A percentile compares a stretch with the other conserved stretches of the same genome.
Evolutionary conservation across 2,113 vertebrate genomes (phyloP).

Genomic region (Tretioscincus oriximinensis): DNA sequence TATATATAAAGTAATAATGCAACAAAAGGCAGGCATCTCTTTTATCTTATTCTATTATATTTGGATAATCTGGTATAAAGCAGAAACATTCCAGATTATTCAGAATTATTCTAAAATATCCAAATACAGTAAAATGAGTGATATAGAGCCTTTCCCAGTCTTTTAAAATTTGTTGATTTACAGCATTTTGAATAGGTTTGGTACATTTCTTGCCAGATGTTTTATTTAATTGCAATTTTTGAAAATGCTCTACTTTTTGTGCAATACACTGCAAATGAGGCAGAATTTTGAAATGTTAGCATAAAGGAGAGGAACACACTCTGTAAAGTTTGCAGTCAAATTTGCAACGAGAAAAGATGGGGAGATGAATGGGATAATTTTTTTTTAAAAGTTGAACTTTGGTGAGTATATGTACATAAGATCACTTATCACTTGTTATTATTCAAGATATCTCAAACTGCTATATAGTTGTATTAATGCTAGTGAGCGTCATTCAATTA

Average conservation of each 20-base stretch:
- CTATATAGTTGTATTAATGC: not conserved
- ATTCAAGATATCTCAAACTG: not conserved
- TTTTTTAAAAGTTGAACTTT: too few species aligned
- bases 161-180: too few species aligned
- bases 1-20: too few species aligned
- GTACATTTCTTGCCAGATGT: not conserved
- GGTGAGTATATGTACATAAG: too few species aligned
- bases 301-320: not conserved
- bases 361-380: too few species aligned
- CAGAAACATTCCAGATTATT: too few species aligned
- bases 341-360: not conserved
- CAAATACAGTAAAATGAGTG: too few species aligned
- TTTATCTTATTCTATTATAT: too few species aligned
- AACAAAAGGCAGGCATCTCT: too few species aligned
- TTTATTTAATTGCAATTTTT: not conserved
- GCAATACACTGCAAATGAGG: not conserved
- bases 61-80: too few species aligned
- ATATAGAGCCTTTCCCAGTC: too few species aligned
- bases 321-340: not conserved
- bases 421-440: not conserved
- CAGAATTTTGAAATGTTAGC: not conserved
- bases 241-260: not conserved
- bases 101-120: too few species aligned
- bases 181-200: not conserved
- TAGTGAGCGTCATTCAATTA: constrained; percentile 7